phyloP scores from a whole-genome alignment of 2,888 invertebrate species.

The Oxytorus armatus region DNA sequence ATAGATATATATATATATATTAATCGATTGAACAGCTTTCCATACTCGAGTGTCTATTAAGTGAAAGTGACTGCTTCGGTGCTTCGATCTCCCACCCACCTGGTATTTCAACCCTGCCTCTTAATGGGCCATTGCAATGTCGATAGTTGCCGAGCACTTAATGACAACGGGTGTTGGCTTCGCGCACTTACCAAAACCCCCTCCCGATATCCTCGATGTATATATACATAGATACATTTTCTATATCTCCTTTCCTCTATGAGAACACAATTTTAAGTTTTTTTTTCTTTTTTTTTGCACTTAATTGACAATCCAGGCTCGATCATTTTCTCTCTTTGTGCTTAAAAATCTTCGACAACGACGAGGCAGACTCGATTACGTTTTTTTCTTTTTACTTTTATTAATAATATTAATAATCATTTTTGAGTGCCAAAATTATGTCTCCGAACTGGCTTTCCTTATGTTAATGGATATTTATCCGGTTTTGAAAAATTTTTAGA shows the following conservation, averaged over 20 bases:
- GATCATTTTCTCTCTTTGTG: slow-evolving; percentile 42
- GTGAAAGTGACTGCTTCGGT: slow-evolving; percentile 1
- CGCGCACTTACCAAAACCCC: background rate
- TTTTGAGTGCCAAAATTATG: too few species aligned
- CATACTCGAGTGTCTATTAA: slow-evolving; percentile 13
- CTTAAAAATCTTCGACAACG: slow-evolving; percentile 44
- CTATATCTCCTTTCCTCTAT: background rate
- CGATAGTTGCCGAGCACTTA: slow-evolving; percentile 35
- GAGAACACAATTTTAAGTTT: background rate
- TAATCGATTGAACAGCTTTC: slow-evolving; percentile 20
- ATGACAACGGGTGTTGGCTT: slow-evolving; percentile 19
- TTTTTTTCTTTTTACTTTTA: background rate
- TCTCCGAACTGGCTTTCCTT: too few species aligned
- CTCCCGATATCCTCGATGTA: background rate
- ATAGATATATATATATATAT: background rate
- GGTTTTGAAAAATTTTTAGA: too few species aligned
- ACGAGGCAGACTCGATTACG: slow-evolving; percentile 32
- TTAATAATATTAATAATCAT: too few species aligned
- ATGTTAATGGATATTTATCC: too few species aligned
- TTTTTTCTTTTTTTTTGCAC: background rate
- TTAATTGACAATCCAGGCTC: slow-evolving; percentile 42
- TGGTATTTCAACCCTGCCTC: background rate
- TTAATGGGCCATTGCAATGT: slow-evolving; percentile 31
- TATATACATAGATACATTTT: background rate
- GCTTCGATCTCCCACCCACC: background rate